Conservation (phyloP, 2,113 vertebrate genomes). For the Psilopsiagon aurifrons region DNA sequence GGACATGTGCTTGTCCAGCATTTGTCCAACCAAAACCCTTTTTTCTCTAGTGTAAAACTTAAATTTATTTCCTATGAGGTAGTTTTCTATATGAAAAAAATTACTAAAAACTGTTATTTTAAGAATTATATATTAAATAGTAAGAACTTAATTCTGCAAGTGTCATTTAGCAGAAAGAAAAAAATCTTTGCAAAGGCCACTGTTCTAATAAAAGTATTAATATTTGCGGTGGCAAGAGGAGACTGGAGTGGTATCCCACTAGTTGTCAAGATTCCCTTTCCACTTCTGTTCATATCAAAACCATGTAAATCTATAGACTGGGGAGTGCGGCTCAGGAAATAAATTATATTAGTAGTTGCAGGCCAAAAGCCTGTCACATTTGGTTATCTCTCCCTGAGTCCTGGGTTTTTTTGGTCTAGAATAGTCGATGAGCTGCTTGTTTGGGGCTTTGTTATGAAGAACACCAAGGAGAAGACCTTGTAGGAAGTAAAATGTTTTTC, state of each 20-base stretch:
- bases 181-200: not conserved
- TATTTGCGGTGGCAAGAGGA: not conserved
- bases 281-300: not conserved
- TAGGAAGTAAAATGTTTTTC: constrained; percentile 47
- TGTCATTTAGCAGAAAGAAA: not conserved
- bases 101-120: not conserved
- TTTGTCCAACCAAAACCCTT: not conserved
- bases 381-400: not conserved
- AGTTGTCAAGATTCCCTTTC: not conserved
- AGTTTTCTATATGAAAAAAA: not conserved
- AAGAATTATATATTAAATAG: not conserved
- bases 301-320: not conserved
- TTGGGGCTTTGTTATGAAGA: not conserved
- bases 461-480: not conserved
- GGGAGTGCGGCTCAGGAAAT: not conserved
- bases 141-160: not conserved
- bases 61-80: not conserved
- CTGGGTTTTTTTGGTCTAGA: not conserved
- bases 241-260: not conserved
- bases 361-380: not conserved
- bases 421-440: not conserved
- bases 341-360: not conserved
- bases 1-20: not conserved
- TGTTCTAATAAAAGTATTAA: not conserved
- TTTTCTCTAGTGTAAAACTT: not conserved